These are phyloP conservation scores for Opisthocomus hoazin DNA, from an alignment of 2,113 vertebrate species.

Conservation along the genomic window DNA sequence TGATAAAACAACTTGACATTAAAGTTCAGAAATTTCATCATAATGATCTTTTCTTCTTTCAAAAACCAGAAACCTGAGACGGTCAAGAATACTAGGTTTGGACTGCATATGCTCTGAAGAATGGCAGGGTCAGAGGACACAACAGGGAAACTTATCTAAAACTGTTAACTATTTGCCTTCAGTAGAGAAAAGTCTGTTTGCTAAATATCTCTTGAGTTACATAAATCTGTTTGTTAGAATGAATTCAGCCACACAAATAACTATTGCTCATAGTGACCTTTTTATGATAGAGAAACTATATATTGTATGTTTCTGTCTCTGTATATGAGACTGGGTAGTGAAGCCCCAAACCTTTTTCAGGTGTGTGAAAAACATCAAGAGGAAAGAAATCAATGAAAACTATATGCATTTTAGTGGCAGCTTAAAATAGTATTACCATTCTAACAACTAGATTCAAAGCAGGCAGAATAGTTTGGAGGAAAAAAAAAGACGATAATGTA, in stretches of 20 bases:
- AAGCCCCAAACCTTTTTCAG: not conserved
- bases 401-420: not conserved
- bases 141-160: not conserved
- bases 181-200: not conserved
- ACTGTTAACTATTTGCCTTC: not conserved
- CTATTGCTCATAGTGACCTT: not conserved
- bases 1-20: not conserved
- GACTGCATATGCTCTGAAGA: not conserved
- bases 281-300: not conserved
- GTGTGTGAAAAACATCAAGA: not conserved
- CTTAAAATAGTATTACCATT: not conserved
- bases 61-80: not conserved
- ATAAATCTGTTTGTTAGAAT: not conserved
- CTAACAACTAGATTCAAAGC: not conserved
- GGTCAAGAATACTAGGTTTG: not conserved
- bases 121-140: not conserved
- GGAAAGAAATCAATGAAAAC: not conserved
- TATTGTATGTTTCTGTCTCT: not conserved
- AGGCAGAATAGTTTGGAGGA: not conserved
- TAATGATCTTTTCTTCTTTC: not conserved
- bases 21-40: not conserved
- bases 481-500: accelerated
- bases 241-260: not conserved
- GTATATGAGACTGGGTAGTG: not conserved
- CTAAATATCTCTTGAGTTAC: not conserved